Evolutionary conservation across 2,113 vertebrate species (phyloP), one percentile per base, ranked within the genome.

Genomic region (Ibidorhyncha struthersii): DNA sequence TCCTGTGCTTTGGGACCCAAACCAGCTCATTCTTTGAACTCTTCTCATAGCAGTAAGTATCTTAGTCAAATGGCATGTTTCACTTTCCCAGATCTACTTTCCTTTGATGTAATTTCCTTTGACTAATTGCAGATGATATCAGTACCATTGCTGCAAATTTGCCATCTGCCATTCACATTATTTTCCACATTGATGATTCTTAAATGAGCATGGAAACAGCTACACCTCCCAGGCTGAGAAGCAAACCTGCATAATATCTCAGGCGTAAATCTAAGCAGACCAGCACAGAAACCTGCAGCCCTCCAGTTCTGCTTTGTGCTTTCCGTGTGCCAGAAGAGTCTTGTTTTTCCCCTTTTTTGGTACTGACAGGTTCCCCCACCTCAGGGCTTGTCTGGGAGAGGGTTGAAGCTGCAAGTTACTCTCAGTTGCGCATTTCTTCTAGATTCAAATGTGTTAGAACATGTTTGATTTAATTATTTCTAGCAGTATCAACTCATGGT

Each of bases 221-320:
- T 66, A 2, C 17, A 3, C 49, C 16, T 58, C 23, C 59, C n/a
- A 18, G 41, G 61, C 19, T 10, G 30, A 52, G 62, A 52, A 66
- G 47, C 38, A 69, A 88, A 77, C 4, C 19, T 10, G 45, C 10
- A 0, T 7, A 7, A 2, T 5, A 11, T 3, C 47, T 65, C 1
- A 0, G 26, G 61, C 16, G 10, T 19, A 30, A 38, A 30, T 9
- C 69, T 36, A 21, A 45, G 56, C 63, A 71, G 56, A 34, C 4
- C 10, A 41, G 61, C 66, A 34, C 21, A 7, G 30, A 40, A 40
- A 22, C 40, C 56, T 5, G 22, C 41, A 30, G 40, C 65, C 62
- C 29, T 53, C 41, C 30, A 0, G 8, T 27, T n/a, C 72, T 62
- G 18, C 72, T 63, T 18, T 38, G 23, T 38, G 41, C 77, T 71